Evolutionary conservation across 1,140 invertebrate species (phyloP), one percentile per base, ranked within the genome.

Genomic region (Anadara kagoshimensis): DNA sequence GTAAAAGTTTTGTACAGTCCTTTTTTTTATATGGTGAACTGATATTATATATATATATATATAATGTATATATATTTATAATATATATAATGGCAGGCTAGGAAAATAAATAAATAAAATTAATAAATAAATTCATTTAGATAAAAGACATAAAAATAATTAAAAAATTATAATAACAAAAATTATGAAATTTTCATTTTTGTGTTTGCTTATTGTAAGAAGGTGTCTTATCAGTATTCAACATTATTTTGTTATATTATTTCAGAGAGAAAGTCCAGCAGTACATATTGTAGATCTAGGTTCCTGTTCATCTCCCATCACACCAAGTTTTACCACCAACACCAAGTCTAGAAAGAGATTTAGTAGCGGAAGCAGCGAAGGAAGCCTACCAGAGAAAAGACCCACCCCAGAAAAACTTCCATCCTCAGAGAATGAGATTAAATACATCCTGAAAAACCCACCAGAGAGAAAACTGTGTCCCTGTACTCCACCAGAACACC

Each of bases 251-350:
- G 1, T 73, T 61, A 29, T 54, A 56, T 43, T 69, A 22, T 78
- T 66, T 56, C 61, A 80, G 78, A 53, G 72, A 18, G 57, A 65
- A 41, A 81, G 75, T 69, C 79, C 82, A 57, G 78, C 79, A 3
- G 79, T 83, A 20, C 79, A 81, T 45, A 78, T 81, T 0, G 79
- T 78, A 12, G 76, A 78, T 29, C 44, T 78, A 24, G 53, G 56
- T 45, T 36, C 29, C 7, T 64, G 62, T 64, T 64, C 63, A 57
- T 61, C 76, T 41, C 61, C 79, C 29, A 73, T 47, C n/a, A 68
- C 58, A 7, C 62, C 62, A 5, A 51, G 47, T 20, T 29, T 24
- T 11, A 36, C 45, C 4, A 43, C 49, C 2, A 36, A 36, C 14
- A 67, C 54, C 4, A 29, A 43, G 62, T 36, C 78, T 18, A 73